Base-by-base conservation (phyloP, 2,113 vertebrate species). In the Tragelaphus strepsiceros region DNA sequence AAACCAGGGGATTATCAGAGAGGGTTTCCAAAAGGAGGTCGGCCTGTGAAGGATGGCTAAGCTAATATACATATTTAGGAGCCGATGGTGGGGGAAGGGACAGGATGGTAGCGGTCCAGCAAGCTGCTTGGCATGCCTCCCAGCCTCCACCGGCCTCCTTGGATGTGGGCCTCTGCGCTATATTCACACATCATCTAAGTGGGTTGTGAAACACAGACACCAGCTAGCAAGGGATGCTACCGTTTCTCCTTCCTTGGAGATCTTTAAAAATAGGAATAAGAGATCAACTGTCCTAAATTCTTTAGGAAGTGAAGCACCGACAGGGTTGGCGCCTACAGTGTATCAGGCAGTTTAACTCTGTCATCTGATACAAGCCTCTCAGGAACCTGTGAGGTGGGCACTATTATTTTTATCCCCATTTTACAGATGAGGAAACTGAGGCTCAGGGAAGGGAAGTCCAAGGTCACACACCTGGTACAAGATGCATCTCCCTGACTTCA, bases 191-290 rank as follows among this genome's bases (percentile, higher is more conserved):
- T 97, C 97, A 96, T 91, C 96, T 97, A 97, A 98, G 96, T 97
- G 97, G 97, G 97, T 92, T 97, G 98, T 97, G 98, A 98, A 98
- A 94, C 97, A 95, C 97, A 95, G 95, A 88, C 96, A 93, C 95
- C 61, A 96, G 93, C 97, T 97, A 97, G 96, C 90, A 64, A 95
- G 96, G 91, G 93, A 96, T 94, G 97, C 94, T 81, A 96, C 97
- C 96, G 97, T 97, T 97, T 94, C 98, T 97, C 91, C 92, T 98
- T 98, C 98, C 96, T 98, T 96, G 91, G 97, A 98, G 97, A 98
- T 97, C 94, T 97, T 98, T 97, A 96, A 98, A 98, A 98, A 98
- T 96, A 98, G 97, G 94, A 92, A 93, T 93, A 93, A 35, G 93
- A 62, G 49, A 94, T 95, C 96, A 62, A 97, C 89, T 96, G 96